Evolutionary conservation across 1,140 invertebrate species (phyloP).

Genomic region (Drosophila orena): DNA sequence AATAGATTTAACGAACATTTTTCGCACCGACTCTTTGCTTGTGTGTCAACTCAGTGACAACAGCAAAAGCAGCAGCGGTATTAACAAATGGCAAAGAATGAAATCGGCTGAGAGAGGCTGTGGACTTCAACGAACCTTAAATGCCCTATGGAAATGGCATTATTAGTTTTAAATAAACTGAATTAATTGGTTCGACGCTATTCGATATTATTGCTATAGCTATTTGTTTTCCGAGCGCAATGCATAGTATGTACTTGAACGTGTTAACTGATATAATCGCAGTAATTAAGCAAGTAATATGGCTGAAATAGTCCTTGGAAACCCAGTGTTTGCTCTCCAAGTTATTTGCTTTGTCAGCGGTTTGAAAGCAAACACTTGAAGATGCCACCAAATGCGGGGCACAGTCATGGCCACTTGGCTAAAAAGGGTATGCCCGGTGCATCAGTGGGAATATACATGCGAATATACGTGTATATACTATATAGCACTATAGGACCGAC

Average conservation of each 20-base stretch:
- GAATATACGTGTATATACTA: constrained; percentile 3
- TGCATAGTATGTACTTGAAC: constrained; percentile 11
- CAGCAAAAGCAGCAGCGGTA: constrained; percentile 38
- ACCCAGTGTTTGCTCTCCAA: constrained; percentile 1
- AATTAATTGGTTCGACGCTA: not conserved
- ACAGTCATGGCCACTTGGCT: constrained; percentile 32
- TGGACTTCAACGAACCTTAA: not conserved
- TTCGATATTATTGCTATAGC: too few relatives aligned
- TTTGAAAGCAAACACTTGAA: constrained; percentile 5
- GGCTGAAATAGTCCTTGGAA: constrained; percentile 5
- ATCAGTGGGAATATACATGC: not conserved
- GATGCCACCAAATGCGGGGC: constrained; percentile 27
- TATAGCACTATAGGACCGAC: constrained; percentile 10
- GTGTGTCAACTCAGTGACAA: constrained; percentile 55
- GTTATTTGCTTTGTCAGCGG: constrained; percentile 28
- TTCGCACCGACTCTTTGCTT: constrained; percentile 73
- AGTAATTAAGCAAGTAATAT: constrained; percentile 3
- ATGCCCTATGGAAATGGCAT: constrained; percentile 1
- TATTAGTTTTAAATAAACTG: not conserved
- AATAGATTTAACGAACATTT: constrained; percentile 83
- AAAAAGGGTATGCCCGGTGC: constrained; percentile 34
- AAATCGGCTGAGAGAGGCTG: constrained; percentile 9
- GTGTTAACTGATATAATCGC: constrained; percentile 6
- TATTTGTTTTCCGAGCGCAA: not conserved
- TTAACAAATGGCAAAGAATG: constrained; percentile 47